Evolutionary conservation across 1,140 invertebrate species (phyloP).

Genomic region (Achroia grisella): DNA sequence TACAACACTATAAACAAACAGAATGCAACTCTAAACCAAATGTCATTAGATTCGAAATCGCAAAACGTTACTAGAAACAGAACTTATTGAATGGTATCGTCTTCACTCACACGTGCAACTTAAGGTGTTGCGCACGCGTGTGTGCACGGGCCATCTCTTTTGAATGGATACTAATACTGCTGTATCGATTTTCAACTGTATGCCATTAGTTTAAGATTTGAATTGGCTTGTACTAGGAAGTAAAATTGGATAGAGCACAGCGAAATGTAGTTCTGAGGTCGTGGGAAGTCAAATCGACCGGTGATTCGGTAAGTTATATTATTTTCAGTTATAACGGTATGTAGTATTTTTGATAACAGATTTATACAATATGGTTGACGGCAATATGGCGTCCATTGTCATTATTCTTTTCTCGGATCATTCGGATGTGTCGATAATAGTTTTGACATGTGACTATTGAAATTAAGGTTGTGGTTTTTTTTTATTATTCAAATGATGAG

Average conservation of each 20-base stretch:
- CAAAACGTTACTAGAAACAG: conserved; percentile 9
- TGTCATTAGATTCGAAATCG: conserved; percentile 24
- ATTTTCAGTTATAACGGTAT: conserved; percentile 56
- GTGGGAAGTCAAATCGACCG: conserved; percentile 53
- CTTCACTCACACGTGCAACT: conserved; percentile 33
- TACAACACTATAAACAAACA: conserved; percentile 7
- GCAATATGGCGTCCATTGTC: conserved; percentile 3
- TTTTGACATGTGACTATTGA: conserved; percentile 8
- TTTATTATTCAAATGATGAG: too few relatives aligned
- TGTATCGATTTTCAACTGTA: conserved; percentile 26
- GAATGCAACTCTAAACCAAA: conserved; percentile 21
- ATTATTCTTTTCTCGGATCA: conserved; percentile 6
- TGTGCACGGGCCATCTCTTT: conserved; percentile 48
- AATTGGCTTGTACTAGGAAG: conserved; percentile 50
- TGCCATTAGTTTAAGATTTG: conserved; percentile 12
- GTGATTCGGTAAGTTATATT: conserved; percentile 56
- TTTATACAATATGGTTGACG: conserved; percentile 11
- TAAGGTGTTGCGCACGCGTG: conserved; percentile 45
- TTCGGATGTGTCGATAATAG: conserved; percentile 3
- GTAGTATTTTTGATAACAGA: conserved; percentile 49
- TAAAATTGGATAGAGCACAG: conserved; percentile 63
- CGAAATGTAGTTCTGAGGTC: conserved; percentile 59
- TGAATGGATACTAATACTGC: conserved; percentile 45
- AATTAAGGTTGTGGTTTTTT: neutral
- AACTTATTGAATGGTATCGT: conserved; percentile 29